Evolutionary conservation across 2,113 vertebrate species (phyloP).

Genomic region (Ceyx melanurus): DNA sequence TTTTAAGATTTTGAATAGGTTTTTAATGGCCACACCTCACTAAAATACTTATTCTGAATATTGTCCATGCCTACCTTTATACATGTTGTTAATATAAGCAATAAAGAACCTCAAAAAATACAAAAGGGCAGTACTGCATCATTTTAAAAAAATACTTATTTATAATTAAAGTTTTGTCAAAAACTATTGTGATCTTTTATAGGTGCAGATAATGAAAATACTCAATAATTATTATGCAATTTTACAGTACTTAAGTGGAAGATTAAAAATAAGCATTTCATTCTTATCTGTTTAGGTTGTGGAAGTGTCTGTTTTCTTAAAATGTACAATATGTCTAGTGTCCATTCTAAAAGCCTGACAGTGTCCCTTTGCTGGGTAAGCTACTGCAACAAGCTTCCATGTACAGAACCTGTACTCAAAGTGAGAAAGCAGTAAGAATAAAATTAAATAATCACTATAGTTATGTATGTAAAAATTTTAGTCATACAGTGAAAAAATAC

Average conservation of each 20-base stretch:
- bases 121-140: neutral
- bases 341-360: neutral
- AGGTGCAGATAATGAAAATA: slow-evolving; percentile 51
- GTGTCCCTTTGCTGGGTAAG: neutral
- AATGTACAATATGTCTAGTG: neutral
- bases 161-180: slow-evolving; percentile 38
- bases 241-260: slow-evolving; percentile 35
- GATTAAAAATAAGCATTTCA: slow-evolving; percentile 13
- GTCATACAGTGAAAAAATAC: slow-evolving; percentile 31
- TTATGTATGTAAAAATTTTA: neutral
- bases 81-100: neutral
- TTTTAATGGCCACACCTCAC: neutral
- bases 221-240: slow-evolving; percentile 25
- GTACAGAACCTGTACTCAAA: neutral
- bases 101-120: slow-evolving; percentile 16
- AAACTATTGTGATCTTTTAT: slow-evolving; percentile 43
- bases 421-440: neutral
- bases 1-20: neutral
- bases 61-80: neutral
- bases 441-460: neutral
- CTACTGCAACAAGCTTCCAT: neutral
- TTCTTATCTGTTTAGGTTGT: neutral
- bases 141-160: slow-evolving; percentile 45
- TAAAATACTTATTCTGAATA: neutral
- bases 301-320: neutral